Evolutionary conservation across 2,888 invertebrate genomes (phyloP).

Genomic region (Cremastobaeus sp.): DNA sequence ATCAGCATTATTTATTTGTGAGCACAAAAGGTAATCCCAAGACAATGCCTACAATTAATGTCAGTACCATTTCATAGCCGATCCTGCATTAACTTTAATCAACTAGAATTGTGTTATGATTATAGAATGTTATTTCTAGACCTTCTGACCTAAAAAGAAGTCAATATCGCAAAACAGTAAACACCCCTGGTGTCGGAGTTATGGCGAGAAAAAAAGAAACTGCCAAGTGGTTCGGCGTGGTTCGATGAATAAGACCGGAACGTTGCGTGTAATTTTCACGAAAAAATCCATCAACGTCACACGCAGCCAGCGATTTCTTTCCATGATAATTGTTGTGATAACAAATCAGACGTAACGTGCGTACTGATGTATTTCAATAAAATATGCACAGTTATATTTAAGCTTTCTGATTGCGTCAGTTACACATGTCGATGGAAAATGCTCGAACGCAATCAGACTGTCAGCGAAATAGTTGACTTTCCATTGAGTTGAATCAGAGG

Average conservation of each 20-base stretch:
- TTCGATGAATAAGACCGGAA: too few species aligned
- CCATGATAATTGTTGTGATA: slow-evolving; percentile 25
- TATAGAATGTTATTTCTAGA: slow-evolving; percentile 37
- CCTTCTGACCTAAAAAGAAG: slow-evolving; percentile 23
- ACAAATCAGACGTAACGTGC: slow-evolving; percentile 17
- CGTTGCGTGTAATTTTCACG: too few species aligned
- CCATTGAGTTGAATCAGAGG: slow-evolving; percentile 35
- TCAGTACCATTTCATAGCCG: slow-evolving; percentile 36
- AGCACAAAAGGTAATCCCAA: slow-evolving; percentile 43
- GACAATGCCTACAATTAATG: slow-evolving; percentile 43
- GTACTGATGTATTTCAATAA: slow-evolving; percentile 41
- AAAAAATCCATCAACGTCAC: too few species aligned
- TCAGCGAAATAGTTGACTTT: slow-evolving; percentile 41
- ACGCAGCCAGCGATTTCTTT: too few species aligned
- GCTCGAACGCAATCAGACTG: slow-evolving; percentile 46
- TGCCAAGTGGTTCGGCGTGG: too few species aligned
- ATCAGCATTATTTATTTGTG: slow-evolving; percentile 39
- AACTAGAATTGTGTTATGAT: slow-evolving; percentile 47
- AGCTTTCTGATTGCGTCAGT: slow-evolving; percentile 48
- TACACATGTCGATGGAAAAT: slow-evolving; percentile 48
- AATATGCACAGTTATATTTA: slow-evolving; percentile 40
- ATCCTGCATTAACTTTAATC: slow-evolving; percentile 46
- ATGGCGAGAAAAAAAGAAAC: background rate
- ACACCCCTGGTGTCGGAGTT: slow-evolving; percentile 4
- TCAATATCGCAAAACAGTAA: slow-evolving; percentile 8